Base-by-base conservation (phyloP, 2,888 invertebrate genomes). In the Prosapia bicincta region DNA sequence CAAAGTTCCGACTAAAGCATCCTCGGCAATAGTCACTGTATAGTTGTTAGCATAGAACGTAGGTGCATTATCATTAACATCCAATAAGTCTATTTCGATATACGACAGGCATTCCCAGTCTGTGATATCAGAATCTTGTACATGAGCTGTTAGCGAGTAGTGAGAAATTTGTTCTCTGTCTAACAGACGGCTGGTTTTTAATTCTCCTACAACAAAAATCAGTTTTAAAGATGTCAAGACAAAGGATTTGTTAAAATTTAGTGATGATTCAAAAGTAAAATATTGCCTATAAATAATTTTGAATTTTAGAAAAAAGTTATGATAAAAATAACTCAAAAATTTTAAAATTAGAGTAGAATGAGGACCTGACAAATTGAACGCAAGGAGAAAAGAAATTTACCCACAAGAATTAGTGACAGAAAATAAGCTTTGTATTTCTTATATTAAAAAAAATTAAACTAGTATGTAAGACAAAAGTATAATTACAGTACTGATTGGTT, bases 21-120 rank as follows among this genome's bases (percentile, higher is more conserved):
- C 95, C 86, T 97, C 97, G 1, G 95, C 92, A 80, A 97, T 87
- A 78, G 93, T 92, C 54, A 93, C 92, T 79, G 92, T 92, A 85
- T 95, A 96, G 38, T 89, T 87, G 7, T 86, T 85, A 83, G 92
- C 87, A 1, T 92, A 90, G 86, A 96, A 96, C 80, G 88, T 87
- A 9, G 96, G 96, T 65, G 91, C 88, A 85, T 96, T 96, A 84
- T 97, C 97, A 85, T 97, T 97, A 72, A 95, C 87, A 86, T 97
- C 97, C 7, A 90, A 90, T 15, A 97, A 86, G 5, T 88, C 83
- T 71, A 97, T 88, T 81, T 90, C 90, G 76, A 97, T 86, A 84
- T 92, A 91, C 0, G 94, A 92, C 25, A 91, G 89, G 85, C 96
- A 97, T 82, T 92, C 92, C 92, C 94, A 93, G n/a, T 87, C 87